Conservation (phyloP, 2,888 invertebrate species). For the Thereva unica region DNA sequence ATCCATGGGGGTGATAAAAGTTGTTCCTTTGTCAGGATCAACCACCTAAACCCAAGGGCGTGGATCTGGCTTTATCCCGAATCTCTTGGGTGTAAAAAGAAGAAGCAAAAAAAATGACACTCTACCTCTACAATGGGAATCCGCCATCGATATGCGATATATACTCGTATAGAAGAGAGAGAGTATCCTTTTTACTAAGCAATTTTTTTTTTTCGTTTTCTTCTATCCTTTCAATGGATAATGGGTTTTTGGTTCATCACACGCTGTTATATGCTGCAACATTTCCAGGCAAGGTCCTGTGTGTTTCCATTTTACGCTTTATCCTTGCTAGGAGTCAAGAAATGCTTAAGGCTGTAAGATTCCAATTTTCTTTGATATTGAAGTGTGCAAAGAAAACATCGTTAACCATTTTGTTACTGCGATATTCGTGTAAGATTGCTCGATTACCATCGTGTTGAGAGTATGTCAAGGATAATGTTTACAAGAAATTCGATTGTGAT, state of each 20-base stretch:
- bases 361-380: no score
- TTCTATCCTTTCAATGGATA: constrained; percentile 22
- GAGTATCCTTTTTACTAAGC: constrained; percentile 8
- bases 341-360: no score
- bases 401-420: no score
- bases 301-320: no score
- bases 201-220: constrained; percentile 4
- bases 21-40: constrained; percentile 8
- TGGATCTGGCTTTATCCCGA: constrained; percentile 11
- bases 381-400: no score
- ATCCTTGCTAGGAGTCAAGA: no score
- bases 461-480: no score
- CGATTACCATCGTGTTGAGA: no score
- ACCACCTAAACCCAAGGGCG: constrained; percentile 21
- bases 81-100: constrained; percentile 14
- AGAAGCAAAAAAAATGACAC: background rate
- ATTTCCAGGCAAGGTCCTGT: no score
- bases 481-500: no score
- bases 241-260: constrained; percentile 26
- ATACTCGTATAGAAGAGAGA: background rate
- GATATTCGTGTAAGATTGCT: no score
- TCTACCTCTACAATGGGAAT: background rate
- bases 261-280: constrained; percentile 1
- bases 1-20: constrained; percentile 15
- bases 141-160: constrained; percentile 19